phyloP scores from a whole-genome alignment of 2,797 vertebrate genomes.

The Muscicapa striata region DNA sequence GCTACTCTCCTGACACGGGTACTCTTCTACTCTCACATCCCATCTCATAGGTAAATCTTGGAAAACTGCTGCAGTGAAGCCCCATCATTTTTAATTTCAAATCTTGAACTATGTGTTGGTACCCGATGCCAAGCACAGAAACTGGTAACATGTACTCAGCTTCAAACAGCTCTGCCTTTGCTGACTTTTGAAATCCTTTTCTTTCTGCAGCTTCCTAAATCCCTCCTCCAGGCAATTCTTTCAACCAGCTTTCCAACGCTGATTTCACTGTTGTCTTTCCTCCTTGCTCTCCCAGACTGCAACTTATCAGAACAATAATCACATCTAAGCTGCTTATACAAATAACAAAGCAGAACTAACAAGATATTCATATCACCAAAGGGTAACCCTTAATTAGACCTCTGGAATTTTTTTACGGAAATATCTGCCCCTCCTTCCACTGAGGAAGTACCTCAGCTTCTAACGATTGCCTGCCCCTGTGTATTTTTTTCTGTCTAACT shows the following conservation, averaged over 20 bases:
- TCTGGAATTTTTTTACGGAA: background rate
- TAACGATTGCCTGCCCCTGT: background rate
- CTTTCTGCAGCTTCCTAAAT: background rate
- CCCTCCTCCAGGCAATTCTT: background rate
- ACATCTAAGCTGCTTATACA: background rate
- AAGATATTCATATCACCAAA: background rate
- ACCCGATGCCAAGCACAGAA: background rate
- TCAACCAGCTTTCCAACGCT: background rate
- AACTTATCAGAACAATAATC: background rate
- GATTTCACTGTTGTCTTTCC: background rate
- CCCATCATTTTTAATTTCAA: background rate
- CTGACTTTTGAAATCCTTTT: constrained; percentile 11
- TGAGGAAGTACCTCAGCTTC: background rate
- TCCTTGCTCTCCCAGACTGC: background rate
- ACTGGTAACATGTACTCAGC: background rate
- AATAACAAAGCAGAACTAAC: constrained; percentile 20
- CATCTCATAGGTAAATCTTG: background rate
- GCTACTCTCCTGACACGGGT: background rate
- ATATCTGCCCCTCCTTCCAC: background rate
- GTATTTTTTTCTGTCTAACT: background rate
- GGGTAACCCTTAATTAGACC: background rate
- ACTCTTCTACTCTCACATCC: background rate
- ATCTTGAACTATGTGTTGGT: background rate
- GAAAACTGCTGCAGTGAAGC: background rate
- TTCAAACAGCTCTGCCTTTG: background rate